A percentile compares a stretch with the other conserved stretches of the same genome.
Conservation (phyloP, 2,888 invertebrate species). For the Caenorhabditis sp. region DNA sequence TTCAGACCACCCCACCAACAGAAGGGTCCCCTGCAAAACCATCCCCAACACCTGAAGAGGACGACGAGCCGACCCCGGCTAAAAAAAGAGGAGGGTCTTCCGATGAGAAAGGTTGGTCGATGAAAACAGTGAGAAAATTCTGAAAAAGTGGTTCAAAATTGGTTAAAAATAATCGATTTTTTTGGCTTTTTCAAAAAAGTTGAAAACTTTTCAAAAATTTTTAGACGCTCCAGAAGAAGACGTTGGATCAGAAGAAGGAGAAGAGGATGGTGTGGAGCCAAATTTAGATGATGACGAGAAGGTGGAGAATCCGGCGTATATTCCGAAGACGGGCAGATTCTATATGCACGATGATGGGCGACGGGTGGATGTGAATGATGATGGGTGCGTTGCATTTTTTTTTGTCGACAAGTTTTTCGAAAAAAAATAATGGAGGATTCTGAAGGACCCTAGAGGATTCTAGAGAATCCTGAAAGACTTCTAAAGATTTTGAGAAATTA, state of each 20-base stretch:
- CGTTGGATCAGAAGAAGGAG: conserved; percentile 4
- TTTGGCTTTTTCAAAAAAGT: too few species aligned
- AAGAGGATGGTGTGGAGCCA: neutral
- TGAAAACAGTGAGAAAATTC: too few species aligned
- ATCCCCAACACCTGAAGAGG: conserved; percentile 14
- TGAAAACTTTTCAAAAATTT: neutral
- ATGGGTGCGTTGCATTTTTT: conserved; percentile 5
- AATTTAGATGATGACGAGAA: conserved; percentile 65
- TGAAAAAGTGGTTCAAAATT: neutral
- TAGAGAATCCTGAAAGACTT: neutral
- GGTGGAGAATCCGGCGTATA: conserved; percentile 68
- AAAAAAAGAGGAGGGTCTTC: conserved; percentile 24
- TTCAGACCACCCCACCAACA: conserved; percentile 13
- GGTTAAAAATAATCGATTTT: neutral
- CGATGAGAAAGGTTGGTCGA: too few species aligned
- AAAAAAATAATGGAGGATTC: too few species aligned
- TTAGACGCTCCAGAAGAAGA: conserved; percentile 7
- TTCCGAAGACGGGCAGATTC: conserved; percentile 61
- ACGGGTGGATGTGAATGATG: conserved; percentile 37
- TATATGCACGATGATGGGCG: conserved; percentile 68
- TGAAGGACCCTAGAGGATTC: neutral
- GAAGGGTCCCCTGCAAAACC: neutral
- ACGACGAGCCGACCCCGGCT: conserved; percentile 43
- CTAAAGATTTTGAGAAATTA: neutral
- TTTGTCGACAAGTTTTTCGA: too few species aligned